These are phyloP conservation scores for Gymnogyps californianus DNA, from an alignment of 2,113 vertebrate species.

Conservation along the genomic window DNA sequence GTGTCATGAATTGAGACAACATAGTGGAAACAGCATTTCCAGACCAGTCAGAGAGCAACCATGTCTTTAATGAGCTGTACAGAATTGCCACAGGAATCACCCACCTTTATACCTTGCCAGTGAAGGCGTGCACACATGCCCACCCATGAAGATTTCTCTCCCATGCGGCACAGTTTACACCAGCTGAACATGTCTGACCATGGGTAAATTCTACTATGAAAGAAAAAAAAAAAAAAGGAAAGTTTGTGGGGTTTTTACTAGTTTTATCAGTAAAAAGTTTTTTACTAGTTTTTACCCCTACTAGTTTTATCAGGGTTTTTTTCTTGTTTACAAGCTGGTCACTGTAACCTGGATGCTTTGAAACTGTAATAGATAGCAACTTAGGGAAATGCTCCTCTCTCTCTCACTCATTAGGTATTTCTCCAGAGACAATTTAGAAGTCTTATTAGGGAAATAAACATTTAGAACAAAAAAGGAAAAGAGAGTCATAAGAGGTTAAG, in stretches of 20 bases:
- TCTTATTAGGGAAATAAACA: constrained; percentile 32
- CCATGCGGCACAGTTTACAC: accelerated
- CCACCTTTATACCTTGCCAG: neutral
- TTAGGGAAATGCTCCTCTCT: neutral
- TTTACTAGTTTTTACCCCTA: neutral
- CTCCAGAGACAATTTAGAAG: constrained; percentile 17
- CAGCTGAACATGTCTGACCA: neutral
- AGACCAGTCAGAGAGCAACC: neutral
- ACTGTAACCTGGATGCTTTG: neutral
- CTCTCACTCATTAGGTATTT: neutral
- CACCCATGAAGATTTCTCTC: neutral
- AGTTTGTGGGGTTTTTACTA: neutral
- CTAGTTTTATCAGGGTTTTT: neutral
- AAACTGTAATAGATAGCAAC: neutral
- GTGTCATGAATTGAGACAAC: neutral
- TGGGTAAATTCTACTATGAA: neutral
- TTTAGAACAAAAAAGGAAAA: neutral
- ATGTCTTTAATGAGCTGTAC: neutral
- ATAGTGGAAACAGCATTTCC: neutral
- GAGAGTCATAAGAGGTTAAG: neutral
- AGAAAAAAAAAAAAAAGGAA: neutral
- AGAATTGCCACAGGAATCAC: neutral
- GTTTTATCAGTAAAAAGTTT: neutral
- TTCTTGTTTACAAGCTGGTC: neutral
- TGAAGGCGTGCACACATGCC: neutral